These are phyloP conservation scores for Tetanocera ferruginea DNA, from an alignment of 2,888 invertebrate genomes.

Conservation along the genomic window DNA sequence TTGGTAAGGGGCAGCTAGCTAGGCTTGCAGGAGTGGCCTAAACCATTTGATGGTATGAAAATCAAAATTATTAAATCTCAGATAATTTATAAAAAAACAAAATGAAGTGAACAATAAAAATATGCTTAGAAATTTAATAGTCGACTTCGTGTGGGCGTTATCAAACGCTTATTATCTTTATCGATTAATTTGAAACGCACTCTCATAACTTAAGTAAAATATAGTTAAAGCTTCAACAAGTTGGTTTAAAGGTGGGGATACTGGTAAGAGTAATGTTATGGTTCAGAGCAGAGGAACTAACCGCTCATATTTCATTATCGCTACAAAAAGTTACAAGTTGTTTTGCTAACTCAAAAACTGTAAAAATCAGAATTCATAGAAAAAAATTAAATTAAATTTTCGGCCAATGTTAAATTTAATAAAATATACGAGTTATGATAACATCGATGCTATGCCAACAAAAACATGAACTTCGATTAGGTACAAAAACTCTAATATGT, in stretches of 20 bases:
- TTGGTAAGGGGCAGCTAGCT: background rate
- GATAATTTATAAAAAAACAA: background rate
- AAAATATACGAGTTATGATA: too few species aligned
- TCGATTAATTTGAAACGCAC: constrained; percentile 24
- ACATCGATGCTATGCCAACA: too few species aligned
- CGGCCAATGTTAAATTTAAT: too few species aligned
- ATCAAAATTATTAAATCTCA: background rate
- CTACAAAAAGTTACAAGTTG: too few species aligned
- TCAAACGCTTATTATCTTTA: constrained; percentile 17
- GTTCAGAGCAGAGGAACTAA: background rate
- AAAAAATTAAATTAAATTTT: too few species aligned
- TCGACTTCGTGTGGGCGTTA: constrained; percentile 1
- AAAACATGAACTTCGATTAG: background rate
- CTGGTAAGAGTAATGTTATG: background rate
- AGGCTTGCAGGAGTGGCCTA: background rate
- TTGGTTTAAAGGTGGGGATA: background rate
- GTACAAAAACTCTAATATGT: background rate
- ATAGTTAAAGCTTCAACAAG: background rate
- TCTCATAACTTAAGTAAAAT: background rate
- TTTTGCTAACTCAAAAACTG: background rate
- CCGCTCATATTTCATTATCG: too few species aligned
- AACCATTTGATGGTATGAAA: background rate
- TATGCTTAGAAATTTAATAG: constrained; percentile 3
- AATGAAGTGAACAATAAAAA: background rate
- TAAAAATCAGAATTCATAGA: background rate